Base-by-base conservation (phyloP, 30 jellyfish, hydroid and myxozoan species). In the Mastigias papua region DNA sequence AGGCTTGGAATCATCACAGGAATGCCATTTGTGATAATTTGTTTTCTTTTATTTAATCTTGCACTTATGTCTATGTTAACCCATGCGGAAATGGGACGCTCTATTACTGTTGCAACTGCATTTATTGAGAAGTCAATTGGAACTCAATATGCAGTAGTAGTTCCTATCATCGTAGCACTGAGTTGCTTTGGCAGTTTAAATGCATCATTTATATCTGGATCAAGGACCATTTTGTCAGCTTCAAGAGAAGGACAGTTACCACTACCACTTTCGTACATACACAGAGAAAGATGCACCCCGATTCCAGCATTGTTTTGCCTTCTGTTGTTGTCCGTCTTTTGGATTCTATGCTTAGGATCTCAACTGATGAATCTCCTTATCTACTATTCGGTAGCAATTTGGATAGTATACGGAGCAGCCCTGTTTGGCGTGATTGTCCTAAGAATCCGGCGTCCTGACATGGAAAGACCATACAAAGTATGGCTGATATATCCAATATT, bases 71-170 rank as follows among this genome's bases (percentile, higher is more conserved):
- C 96, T 6, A 90, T 48, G 5, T 80, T 91, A 2, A 64, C 93
- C 5, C 86, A 35, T 50, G 63, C 27, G 6, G 90, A 91, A 71
- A 80, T 91, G 1, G 86, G 82, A n/a, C 57, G 75, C n/a, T 67
- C 91, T 9, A 22, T 46, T 3, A 89, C 97, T 1, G 97, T 91
- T 58, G 96, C 92, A 25, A 79, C 91, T 26, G 25, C 69, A 8
- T 91, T 91, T 67, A 80, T 82, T 29, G 32, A 76, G 37, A 69
- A 50, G 71, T 58, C 64, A 22, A 51, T 84, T 26, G 95, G 95
- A 23, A 29, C 78, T 29, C 68, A 76, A 15, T 87, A 70, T 1
- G 80, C 91, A 11, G 34, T 67, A 22, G 33, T 78, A 1, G 78
- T 85, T 67, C 96, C 93, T 11, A 33, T 86, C 0, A 37, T 78